Percentiles rank a stretch among this genome's conserved stretches.
phyloP scores from a whole-genome alignment of 2,113 vertebrate species.

The Bos taurus region ARS-UCD2.0 NC_037357.1:121871501-121872000 shows the following conservation, averaged over 20 bases:
- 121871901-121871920: not conserved
- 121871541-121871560: not conserved
- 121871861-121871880: not conserved
- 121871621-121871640: not conserved
- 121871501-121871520: not conserved
- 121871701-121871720: conserved; percentile 20
- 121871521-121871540: not conserved
- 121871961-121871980: conserved; percentile 33
- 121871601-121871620: not conserved
- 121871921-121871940: conserved; percentile 58
- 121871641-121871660: not conserved
- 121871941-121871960: conserved; percentile 15
- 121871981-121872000: conserved; percentile 44
- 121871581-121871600: not conserved
- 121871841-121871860: not conserved
- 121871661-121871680: not conserved
- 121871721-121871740: not conserved
- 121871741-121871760: not conserved
- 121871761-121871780: not conserved
- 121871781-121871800: not conserved
- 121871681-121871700: not conserved
- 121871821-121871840: not conserved
- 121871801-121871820: not conserved
- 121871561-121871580: not conserved
- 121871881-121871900: not conserved